These are phyloP conservation scores for Liparis tanakae DNA, from an alignment of 2,797 vertebrate species.

Conservation along the genomic window DNA sequence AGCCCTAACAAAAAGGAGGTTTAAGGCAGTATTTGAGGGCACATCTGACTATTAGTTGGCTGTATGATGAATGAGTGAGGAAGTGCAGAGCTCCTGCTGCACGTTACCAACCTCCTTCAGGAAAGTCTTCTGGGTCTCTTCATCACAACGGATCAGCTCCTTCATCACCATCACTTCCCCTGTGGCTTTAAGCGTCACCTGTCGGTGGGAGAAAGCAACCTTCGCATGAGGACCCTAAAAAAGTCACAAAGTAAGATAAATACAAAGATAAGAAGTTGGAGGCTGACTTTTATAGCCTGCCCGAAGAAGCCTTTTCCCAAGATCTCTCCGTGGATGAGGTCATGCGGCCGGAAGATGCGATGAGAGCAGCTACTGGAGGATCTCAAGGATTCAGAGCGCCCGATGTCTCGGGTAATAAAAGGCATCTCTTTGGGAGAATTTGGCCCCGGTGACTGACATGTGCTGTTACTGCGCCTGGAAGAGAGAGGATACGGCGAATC, in stretches of 20 bases:
- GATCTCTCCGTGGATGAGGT: conserved; percentile 92
- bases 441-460: conserved; percentile 91
- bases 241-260: not conserved
- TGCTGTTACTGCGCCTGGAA: conserved; percentile 92
- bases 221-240: not conserved
- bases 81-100: conserved; percentile 31
- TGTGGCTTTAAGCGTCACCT: conserved; percentile 95
- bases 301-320: conserved; percentile 96
- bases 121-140: conserved; percentile 96
- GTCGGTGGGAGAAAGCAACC: conserved; percentile 23
- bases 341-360: conserved; percentile 94
- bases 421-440: conserved; percentile 88
- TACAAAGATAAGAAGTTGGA: not conserved
- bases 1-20: conserved; percentile 34
- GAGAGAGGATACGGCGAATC: conserved; percentile 12
- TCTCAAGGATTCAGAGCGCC: conserved; percentile 91
- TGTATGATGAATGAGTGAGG: conserved; percentile 43
- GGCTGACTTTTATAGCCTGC: conserved; percentile 92
- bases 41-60: conserved; percentile 30
- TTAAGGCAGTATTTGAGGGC: conserved; percentile 47
- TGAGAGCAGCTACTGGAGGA: conserved; percentile 91
- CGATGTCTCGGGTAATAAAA: conserved; percentile 87
- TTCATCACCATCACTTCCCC: conserved; percentile 99
- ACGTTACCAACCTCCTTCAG: conserved; percentile 88
- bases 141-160: conserved; percentile 94